A percentile compares a stretch with the other conserved stretches of the same genome.
phyloP scores from a whole-genome alignment of 2,113 vertebrate species.

The Megaceryle torquata region DNA sequence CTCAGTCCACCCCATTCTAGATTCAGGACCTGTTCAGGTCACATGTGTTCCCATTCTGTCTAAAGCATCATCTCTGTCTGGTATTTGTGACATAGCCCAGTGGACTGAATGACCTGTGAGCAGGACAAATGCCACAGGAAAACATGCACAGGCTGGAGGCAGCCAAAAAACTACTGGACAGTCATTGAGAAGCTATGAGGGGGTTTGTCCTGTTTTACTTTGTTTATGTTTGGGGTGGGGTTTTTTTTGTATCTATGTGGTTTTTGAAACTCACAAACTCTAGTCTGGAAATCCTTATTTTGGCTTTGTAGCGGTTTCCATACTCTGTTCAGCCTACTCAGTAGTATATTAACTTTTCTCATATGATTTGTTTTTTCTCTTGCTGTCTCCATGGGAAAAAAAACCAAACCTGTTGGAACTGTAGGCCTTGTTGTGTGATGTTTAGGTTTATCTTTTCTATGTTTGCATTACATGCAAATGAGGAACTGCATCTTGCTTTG shows the following conservation, averaged over 20 bases:
- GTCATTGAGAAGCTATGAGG: conserved; percentile 17
- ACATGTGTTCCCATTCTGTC: conserved; percentile 39
- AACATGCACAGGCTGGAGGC: conserved; percentile 24
- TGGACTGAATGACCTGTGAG: conserved; percentile 47
- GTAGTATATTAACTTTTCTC: conserved; percentile 5
- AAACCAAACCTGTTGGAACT: background rate
- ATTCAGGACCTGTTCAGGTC: conserved; percentile 22
- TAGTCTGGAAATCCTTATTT: background rate
- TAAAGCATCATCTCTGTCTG: conserved; percentile 51
- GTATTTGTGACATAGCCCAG: conserved; percentile 38
- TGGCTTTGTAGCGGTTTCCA: background rate
- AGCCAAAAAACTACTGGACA: conserved; percentile 34
- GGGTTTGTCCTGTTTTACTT: background rate
- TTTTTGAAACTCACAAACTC: background rate
- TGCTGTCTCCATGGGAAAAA: background rate
- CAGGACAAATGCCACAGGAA: conserved; percentile 15
- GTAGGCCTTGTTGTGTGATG: background rate
- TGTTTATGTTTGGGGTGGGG: background rate
- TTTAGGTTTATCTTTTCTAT: background rate
- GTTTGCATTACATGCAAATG: background rate
- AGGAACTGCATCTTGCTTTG: background rate
- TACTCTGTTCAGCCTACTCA: conserved; percentile 22
- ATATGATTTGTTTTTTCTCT: conserved; percentile 6
- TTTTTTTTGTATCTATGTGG: background rate
- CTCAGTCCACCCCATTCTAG: conserved; percentile 21